A percentile compares a stretch with the other conserved stretches of the same genome.
phyloP scores from a whole-genome alignment of 2,113 vertebrate genomes.

The Tychaedon coryphoeus region DNA sequence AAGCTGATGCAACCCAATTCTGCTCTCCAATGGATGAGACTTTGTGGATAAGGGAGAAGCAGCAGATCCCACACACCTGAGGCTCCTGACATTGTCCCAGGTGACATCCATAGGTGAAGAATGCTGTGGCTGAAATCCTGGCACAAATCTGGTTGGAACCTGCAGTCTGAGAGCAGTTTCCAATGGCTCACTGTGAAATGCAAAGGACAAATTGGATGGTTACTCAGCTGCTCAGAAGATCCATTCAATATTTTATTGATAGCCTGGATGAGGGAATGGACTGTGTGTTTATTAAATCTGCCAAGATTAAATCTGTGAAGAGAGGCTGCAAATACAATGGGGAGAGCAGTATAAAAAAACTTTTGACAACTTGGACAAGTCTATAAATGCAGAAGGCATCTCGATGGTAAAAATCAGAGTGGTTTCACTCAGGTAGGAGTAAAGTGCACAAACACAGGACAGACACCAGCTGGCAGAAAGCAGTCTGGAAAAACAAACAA shows the following conservation, averaged over 20 bases:
- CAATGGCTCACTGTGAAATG: background rate
- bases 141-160: background rate
- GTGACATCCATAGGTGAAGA: background rate
- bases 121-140: background rate
- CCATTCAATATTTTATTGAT: slow-evolving; percentile 62
- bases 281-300: slow-evolving; percentile 57
- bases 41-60: background rate
- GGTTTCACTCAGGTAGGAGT: background rate
- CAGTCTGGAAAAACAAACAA: background rate
- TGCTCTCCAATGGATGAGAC: background rate
- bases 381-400: slow-evolving; percentile 18
- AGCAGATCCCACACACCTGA: background rate
- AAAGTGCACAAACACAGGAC: background rate
- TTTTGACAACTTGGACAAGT: slow-evolving; percentile 46
- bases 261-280: slow-evolving; percentile 16
- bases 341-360: slow-evolving; percentile 17
- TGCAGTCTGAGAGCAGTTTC: background rate
- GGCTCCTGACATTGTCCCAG: background rate
- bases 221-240: slow-evolving; percentile 38
- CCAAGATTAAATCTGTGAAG: slow-evolving; percentile 41
- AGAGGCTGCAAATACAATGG: slow-evolving; percentile 5
- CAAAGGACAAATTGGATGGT: slow-evolving; percentile 26
- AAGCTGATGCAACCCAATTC: background rate
- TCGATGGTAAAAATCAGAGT: background rate
- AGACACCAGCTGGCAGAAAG: background rate